Base-by-base conservation (phyloP, 2,888 invertebrate species). In the Dolichomitus sp. region DNA sequence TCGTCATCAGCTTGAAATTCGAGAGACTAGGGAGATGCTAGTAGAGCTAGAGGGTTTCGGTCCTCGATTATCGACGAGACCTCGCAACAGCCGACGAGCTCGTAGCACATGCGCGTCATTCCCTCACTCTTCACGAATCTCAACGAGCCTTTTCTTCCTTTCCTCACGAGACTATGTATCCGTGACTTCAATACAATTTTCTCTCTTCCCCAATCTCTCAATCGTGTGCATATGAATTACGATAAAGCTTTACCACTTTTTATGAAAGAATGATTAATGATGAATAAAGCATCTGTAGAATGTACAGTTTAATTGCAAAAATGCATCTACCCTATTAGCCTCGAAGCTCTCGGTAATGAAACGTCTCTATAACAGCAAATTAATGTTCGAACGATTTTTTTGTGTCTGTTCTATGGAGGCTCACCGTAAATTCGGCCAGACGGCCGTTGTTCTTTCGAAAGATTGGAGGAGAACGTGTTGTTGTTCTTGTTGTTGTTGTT, bases 401-500 rank as follows among this genome's bases (percentile, higher is more conserved):
- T 61, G 23, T 23, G 27, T 65, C 37, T 37, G 33, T 61, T 61
- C 42, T 66, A 84, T 84, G 86, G 84, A 86, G 86, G 90, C 92
- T 93, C 92, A 93, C 93, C 93, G 88, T 93, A 87, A 90, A 88
- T 87, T 88, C 88, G 90, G 90, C 90, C 91, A 87, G 88, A 78
- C 85, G 89, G 89, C 89, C 89, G 81, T 88, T 76, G 82, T 83
- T 84, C 79, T 65, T 59, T 80, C 70, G 54, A 82, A 70, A 79
- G 82, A 79, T 74, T 66, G 57, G 68, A 81, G 81, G 82, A 80
- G 77, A 79, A 66, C 63, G 83, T 61, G 61, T 61, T 61, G 61
- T 42, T 33, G 83, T 85, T 74, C 66, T 76, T 81, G 87, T 80
- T 86, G 86, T 61, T 37, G 84, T 77, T 65, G 48, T 37, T 40